Conservation (phyloP, 2,888 invertebrate species). For the Drosophila rubida region DNA sequence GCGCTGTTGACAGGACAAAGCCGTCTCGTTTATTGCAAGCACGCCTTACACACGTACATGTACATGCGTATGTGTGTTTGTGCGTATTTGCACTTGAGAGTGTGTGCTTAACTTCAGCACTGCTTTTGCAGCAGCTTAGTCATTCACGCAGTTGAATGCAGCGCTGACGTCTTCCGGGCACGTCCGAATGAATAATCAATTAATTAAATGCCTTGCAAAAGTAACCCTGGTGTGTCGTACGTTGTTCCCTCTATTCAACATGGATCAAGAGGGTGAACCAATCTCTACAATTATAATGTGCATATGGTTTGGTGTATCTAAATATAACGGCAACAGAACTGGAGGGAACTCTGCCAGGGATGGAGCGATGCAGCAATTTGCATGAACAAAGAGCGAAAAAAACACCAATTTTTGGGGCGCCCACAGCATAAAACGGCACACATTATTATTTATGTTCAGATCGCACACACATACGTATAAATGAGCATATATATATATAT, state of each 20-base stretch:
- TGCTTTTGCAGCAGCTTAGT: constrained; percentile 37
- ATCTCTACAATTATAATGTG: constrained; percentile 7
- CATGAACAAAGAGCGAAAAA: constrained; percentile 22
- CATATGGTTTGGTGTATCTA: constrained; percentile 35
- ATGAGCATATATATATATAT: no score
- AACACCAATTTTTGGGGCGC: constrained; percentile 23
- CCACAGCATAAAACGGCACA: constrained; percentile 38
- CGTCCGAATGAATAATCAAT: constrained; percentile 48
- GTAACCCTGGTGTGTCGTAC: constrained; percentile 13
- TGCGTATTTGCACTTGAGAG: neutral
- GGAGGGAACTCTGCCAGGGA: constrained; percentile 15
- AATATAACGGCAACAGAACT: constrained; percentile 29
- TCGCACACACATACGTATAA: constrained; percentile 6
- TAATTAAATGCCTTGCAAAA: constrained; percentile 36
- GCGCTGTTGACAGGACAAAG: constrained; percentile 45
- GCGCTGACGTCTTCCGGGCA: constrained; percentile 41
- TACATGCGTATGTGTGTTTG: constrained; percentile 5
- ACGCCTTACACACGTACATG: neutral
- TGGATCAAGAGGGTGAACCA: constrained; percentile 9
- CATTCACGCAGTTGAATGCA: constrained; percentile 24
- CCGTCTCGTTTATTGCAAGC: constrained; percentile 25
- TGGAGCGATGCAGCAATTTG: constrained; percentile 32
- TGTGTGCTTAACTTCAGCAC: constrained; percentile 14
- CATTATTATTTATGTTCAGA: constrained; percentile 11
- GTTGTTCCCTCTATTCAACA: constrained; percentile 8